Evolutionary conservation across 1,140 invertebrate genomes (phyloP).

Genomic region (Andricus grossulariae): DNA sequence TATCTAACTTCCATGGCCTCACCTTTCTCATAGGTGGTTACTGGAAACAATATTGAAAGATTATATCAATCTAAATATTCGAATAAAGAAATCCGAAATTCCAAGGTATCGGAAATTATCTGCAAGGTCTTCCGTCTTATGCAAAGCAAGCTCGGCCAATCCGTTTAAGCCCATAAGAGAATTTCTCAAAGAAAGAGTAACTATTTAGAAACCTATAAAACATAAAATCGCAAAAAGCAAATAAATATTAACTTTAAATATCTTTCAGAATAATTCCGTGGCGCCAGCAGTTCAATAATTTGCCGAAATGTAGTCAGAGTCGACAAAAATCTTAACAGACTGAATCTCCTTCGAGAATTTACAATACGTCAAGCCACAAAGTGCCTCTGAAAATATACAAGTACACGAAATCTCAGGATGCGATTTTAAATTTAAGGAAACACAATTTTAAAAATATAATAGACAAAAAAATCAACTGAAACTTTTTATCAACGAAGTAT

Average conservation of each 20-base stretch:
- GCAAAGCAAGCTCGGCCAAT: constrained; percentile 48
- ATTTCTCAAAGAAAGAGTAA: constrained; percentile 51
- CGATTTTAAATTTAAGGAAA: neutral
- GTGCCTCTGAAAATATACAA: too few species aligned
- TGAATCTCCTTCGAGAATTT: neutral
- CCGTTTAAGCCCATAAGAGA: constrained; percentile 65
- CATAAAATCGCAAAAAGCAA: neutral
- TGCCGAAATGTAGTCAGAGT: neutral
- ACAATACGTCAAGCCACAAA: too few species aligned
- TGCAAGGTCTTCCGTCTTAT: constrained; percentile 53
- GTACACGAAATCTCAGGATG: constrained; percentile 5
- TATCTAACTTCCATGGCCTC: constrained; percentile 30
- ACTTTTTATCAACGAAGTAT: constrained; percentile 16
- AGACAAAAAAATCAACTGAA: neutral
- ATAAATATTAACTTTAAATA: neutral
- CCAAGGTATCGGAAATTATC: constrained; percentile 40
- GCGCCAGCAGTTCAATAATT: constrained; percentile 7
- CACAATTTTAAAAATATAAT: neutral
- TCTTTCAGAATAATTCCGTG: constrained; percentile 1
- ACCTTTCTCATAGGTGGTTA: constrained; percentile 60
- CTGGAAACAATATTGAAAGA: constrained; percentile 69
- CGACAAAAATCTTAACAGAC: neutral
- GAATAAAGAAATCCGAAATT: constrained; percentile 55
- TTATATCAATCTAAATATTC: constrained; percentile 62
- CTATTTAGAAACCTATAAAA: neutral